Base-by-base conservation (phyloP, 2,888 invertebrate species). In the Bugulina stolonifera region DNA sequence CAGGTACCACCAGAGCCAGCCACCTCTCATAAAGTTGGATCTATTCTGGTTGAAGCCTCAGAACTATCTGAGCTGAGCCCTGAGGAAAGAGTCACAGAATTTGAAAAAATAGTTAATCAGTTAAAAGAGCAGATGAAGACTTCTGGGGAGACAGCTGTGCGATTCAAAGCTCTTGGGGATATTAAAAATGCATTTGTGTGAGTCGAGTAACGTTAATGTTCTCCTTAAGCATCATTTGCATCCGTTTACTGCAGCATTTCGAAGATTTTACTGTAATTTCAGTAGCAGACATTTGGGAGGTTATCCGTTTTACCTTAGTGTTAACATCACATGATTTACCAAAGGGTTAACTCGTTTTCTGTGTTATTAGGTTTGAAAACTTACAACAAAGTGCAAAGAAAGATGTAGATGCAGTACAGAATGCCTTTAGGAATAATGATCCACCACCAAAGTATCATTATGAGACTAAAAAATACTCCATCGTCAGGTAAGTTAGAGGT, bases 311-410 rank as follows among this genome's bases (percentile, higher is more conserved):
- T n/a, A n/a, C n/a, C n/a, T n/a, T n/a, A n/a, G n/a, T n/a, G n/a
- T n/a, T n/a, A n/a, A n/a, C n/a, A n/a, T n/a, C n/a, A n/a, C n/a
- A n/a, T n/a, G n/a, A n/a, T n/a, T n/a, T n/a, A n/a, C n/a, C n/a
- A n/a, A n/a, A n/a, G n/a, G n/a, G n/a, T n/a, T n/a, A n/a, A n/a
- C n/a, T n/a, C n/a, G n/a, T n/a, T n/a, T n/a, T n/a, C n/a, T n/a
- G n/a, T n/a, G n/a, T n/a, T n/a, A n/a, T n/a, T 84, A 89, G 93
- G 73, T 96, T 94, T 86, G 94, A 96, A 81, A 90, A 92, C 77
- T 86, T 95, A 73, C 93, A 93, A 0, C 85, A 92, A 54, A 88
- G 89, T 32, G 92, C 93, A 18, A 91, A 92, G 76, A 91, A 93
- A 85, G 97, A 98, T 83, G 86, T 96, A 78, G 93, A 94, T 81